Conservation (phyloP, 2,113 vertebrate genomes). For the Mormoops blainvillei region DNA sequence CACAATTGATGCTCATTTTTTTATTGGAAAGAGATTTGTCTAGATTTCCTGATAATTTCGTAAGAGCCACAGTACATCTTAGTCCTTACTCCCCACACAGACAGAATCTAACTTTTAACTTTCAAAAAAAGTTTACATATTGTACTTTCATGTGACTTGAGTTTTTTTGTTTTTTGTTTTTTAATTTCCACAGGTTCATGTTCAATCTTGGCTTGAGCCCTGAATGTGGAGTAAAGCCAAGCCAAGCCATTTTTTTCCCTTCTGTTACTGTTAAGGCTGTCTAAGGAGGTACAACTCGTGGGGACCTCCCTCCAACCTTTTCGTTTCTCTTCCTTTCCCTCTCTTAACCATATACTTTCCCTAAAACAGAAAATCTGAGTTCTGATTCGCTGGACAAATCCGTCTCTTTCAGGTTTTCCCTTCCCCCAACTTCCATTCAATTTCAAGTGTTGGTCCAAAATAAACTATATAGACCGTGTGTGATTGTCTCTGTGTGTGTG, state of each 20-base stretch:
- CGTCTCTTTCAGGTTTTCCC: not conserved
- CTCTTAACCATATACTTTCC: not conserved
- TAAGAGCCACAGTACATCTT: not conserved
- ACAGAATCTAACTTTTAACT: not conserved
- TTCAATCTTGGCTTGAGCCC: not conserved
- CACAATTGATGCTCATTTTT: not conserved
- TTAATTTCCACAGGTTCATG: not conserved
- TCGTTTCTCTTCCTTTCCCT: not conserved
- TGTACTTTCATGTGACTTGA: not conserved
- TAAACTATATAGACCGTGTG: not conserved
- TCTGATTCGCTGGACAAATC: not conserved
- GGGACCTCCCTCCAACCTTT: not conserved
- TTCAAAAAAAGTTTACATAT: not conserved
- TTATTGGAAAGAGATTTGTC: conserved; percentile 19
- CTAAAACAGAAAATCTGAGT: not conserved
- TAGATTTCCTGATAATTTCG: conserved; percentile 18
- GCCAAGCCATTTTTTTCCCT: not conserved
- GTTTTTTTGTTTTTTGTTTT: not conserved
- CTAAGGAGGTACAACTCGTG: not conserved
- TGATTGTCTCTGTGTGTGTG: not conserved
- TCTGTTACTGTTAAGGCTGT: not conserved
- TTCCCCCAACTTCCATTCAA: not conserved
- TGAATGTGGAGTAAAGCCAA: not conserved
- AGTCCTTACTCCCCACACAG: conserved; percentile 23
- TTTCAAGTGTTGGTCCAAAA: not conserved